phyloP scores from a whole-genome alignment of 1,140 invertebrate species.

The Drosophila albomicans region DNA sequence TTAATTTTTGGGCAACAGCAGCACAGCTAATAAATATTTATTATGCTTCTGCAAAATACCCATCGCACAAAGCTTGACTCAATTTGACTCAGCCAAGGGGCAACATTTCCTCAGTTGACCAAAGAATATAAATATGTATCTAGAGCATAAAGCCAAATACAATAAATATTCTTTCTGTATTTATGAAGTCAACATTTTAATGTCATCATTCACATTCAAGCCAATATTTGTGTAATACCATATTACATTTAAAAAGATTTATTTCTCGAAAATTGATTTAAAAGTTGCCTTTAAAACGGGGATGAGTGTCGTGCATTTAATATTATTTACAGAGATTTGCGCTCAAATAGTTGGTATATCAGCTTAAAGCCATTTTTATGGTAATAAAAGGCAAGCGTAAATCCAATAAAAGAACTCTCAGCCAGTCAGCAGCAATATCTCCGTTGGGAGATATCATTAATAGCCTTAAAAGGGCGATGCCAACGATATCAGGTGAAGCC shows the following conservation, averaged over 20 bases:
- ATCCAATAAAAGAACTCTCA: slow-evolving; percentile 17
- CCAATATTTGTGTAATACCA: not conserved
- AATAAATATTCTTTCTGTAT: not conserved
- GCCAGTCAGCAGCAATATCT: slow-evolving; percentile 27
- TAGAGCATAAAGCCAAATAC: not conserved
- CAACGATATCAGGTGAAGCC: slow-evolving; percentile 10
- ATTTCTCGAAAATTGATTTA: not conserved
- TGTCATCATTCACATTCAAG: not conserved
- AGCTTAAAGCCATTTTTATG: slow-evolving; percentile 29
- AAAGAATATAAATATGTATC: not conserved
- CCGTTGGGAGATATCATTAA: slow-evolving; percentile 20
- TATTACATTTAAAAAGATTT: not conserved
- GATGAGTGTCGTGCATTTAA: not conserved
- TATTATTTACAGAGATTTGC: not conserved
- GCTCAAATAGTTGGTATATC: not conserved
- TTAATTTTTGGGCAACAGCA: slow-evolving; percentile 71
- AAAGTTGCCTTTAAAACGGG: slow-evolving; percentile 12
- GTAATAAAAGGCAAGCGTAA: slow-evolving; percentile 2
- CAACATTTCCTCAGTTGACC: slow-evolving; percentile 22
- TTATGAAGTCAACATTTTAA: not conserved
- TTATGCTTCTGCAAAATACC: slow-evolving; percentile 44
- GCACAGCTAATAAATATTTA: slow-evolving; percentile 76
- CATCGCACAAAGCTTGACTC: too few species aligned
- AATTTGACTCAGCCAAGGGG: slow-evolving; percentile 16
- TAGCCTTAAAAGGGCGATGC: slow-evolving; percentile 13